phyloP scores from a whole-genome alignment of 1,140 invertebrate genomes.

The Aleiodes sp. region DNA sequence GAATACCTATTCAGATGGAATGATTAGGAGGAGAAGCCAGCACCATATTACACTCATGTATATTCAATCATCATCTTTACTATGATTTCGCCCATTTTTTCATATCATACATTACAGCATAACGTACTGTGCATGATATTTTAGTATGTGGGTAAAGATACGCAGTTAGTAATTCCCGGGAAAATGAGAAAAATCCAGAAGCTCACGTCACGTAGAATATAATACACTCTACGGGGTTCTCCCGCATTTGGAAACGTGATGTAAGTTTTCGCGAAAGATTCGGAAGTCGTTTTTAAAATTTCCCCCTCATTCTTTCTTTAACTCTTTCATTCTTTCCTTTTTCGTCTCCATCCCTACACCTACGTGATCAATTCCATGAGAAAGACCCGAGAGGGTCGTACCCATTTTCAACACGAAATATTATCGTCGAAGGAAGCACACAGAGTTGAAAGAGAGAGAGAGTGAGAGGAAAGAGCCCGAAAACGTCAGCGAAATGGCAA shows the following conservation, averaged over 20 bases:
- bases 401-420: slow-evolving; percentile 20
- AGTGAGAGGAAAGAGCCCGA: neutral
- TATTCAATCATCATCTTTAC: too few species aligned
- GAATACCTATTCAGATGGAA: too few species aligned
- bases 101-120: neutral
- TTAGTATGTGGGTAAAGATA: too few species aligned
- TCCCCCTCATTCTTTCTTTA: neutral
- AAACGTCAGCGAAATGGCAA: slow-evolving; percentile 33
- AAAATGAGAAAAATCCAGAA: slow-evolving; percentile 1
- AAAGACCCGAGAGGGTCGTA: slow-evolving; percentile 8
- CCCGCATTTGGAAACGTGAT: slow-evolving; percentile 1
- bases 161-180: neutral
- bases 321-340: neutral
- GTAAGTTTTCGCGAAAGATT: neutral
- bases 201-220: slow-evolving; percentile 9
- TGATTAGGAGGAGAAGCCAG: too few species aligned
- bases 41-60: too few species aligned
- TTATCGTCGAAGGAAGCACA: slow-evolving; percentile 18
- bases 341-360: neutral
- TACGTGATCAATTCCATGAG: slow-evolving; percentile 11
- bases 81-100: neutral
- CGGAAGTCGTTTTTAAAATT: slow-evolving; percentile 14
- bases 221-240: neutral
- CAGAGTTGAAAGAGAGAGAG: slow-evolving; percentile 10
- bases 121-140: neutral